Conservation (phyloP, 2,888 invertebrate species). For the Catocala sponsa region DNA sequence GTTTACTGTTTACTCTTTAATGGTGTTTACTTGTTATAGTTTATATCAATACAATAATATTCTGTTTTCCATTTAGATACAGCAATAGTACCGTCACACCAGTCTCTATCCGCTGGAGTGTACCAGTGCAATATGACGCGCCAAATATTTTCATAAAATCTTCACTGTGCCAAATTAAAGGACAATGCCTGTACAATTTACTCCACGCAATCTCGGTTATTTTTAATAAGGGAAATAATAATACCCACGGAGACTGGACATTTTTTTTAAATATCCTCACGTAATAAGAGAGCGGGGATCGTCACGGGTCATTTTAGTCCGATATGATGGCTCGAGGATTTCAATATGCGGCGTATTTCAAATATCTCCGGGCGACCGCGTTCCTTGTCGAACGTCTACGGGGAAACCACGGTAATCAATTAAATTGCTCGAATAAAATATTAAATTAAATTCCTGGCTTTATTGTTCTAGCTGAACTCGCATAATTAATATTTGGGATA, state of each 20-base stretch:
- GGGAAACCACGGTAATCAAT: constrained; percentile 70
- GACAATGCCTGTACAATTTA: constrained; percentile 19
- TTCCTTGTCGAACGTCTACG: constrained; percentile 61
- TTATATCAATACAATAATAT: too few relatives aligned
- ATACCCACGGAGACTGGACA: constrained; percentile 42
- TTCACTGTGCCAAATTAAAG: constrained; percentile 15
- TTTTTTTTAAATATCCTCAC: constrained; percentile 61
- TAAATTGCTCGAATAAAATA: constrained; percentile 76
- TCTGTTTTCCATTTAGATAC: too few relatives aligned
- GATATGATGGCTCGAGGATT: constrained; percentile 77
- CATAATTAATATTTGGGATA: constrained; percentile 26
- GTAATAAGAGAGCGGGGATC: constrained; percentile 62
- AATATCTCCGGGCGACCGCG: constrained; percentile 74
- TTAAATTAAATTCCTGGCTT: constrained; percentile 59
- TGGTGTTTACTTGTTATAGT: too few relatives aligned
- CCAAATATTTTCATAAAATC: constrained; percentile 3
- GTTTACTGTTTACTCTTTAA: background rate
- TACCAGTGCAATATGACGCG: constrained; percentile 3
- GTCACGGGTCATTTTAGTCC: constrained; percentile 74
- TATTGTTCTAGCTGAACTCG: constrained; percentile 26
- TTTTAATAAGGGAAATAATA: constrained; percentile 52
- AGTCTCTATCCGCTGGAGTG: background rate
- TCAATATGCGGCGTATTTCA: constrained; percentile 84
- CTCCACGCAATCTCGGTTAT: constrained; percentile 38
- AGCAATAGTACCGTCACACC: too few relatives aligned